Evolutionary conservation across 2,113 vertebrate species (phyloP), one percentile per base, ranked within the genome.

Genomic region (Alexandromys fortis): DNA sequence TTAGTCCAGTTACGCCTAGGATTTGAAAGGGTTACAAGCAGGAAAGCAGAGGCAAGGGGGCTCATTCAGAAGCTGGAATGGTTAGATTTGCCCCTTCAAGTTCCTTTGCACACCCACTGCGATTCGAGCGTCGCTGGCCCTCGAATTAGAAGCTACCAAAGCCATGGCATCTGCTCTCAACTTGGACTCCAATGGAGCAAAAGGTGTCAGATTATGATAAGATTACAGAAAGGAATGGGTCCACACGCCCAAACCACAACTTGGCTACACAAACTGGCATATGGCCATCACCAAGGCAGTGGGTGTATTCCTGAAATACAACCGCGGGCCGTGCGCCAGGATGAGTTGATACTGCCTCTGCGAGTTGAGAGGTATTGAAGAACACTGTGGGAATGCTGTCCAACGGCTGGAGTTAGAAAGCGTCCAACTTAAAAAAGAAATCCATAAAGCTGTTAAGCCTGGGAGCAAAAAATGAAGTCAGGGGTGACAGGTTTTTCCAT

Each of bases 221-320:
- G 89, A 58, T 93, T 91, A 87, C 90, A 90, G 47, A 85, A 70
- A 38, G 78, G 79, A 96, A 45, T 0, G 1, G 30, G 70, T 75
- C 70, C 90, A 68, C 49, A 7, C 0, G 38, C 61, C 93, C 88
- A 94, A 93, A 94, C 92, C 93, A 93, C 96, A 96, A 28, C 63
- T 91, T 95, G 92, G 96, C 92, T 93, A 26, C 33, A 10, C 0
- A 26, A 45, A 1, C 83, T 79, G 96, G 96, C 96, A 89, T 7
- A 0, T 65, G 55, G 95, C 93, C 86, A 83, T 28, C 55, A 49
- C 63, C 4, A 4, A 79, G 70, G 92, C 94, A 79, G 58, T 76
- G 12, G 8, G 26, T 63, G 81, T 83, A 49, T 89, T 91, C 73
- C 92, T 90, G 49, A 96, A 92, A 77, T 58, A 83, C 9, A 0